Conservation (phyloP, 2,797 vertebrate genomes). For the Eremophila alpestris region DNA sequence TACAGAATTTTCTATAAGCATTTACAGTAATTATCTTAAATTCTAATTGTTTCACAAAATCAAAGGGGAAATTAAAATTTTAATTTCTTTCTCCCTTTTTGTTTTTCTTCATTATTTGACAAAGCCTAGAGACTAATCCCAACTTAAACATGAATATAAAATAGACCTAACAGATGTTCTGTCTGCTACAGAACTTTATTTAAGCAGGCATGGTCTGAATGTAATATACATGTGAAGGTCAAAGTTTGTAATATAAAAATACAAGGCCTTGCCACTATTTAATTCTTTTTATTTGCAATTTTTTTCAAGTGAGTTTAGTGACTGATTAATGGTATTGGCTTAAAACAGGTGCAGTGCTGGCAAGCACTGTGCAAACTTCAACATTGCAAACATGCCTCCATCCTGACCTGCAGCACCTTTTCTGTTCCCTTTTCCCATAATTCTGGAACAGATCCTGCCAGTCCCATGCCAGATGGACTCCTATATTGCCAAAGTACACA, state of each 20-base stretch:
- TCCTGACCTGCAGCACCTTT: slow-evolving; percentile 35
- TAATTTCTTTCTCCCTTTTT: slow-evolving; percentile 55
- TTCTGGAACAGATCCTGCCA: slow-evolving; percentile 2
- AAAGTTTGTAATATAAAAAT: slow-evolving; percentile 13
- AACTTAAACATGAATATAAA: slow-evolving; percentile 69
- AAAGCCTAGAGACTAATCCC: slow-evolving; percentile 64
- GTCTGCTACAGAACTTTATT: slow-evolving; percentile 54
- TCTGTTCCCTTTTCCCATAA: background rate
- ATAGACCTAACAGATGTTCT: slow-evolving; percentile 61
- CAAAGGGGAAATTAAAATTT: slow-evolving; percentile 54
- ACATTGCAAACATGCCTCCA: background rate
- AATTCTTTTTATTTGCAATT: slow-evolving; percentile 36
- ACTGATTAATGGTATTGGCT: slow-evolving; percentile 48
- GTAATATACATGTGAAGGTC: slow-evolving; percentile 39
- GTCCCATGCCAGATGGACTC: background rate
- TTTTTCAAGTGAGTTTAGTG: slow-evolving; percentile 24
- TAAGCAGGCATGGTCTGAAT: slow-evolving; percentile 37
- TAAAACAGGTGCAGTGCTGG: background rate
- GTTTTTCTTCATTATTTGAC: slow-evolving; percentile 60
- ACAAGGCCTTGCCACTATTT: background rate
- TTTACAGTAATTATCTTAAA: slow-evolving; percentile 49
- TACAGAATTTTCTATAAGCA: slow-evolving; percentile 25
- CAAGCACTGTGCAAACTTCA: slow-evolving; percentile 31
- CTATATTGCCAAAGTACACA: background rate
- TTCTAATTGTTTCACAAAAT: slow-evolving; percentile 52